phyloP scores from a whole-genome alignment of 2,797 vertebrate species.

The Pagetopsis macropterus region DNA sequence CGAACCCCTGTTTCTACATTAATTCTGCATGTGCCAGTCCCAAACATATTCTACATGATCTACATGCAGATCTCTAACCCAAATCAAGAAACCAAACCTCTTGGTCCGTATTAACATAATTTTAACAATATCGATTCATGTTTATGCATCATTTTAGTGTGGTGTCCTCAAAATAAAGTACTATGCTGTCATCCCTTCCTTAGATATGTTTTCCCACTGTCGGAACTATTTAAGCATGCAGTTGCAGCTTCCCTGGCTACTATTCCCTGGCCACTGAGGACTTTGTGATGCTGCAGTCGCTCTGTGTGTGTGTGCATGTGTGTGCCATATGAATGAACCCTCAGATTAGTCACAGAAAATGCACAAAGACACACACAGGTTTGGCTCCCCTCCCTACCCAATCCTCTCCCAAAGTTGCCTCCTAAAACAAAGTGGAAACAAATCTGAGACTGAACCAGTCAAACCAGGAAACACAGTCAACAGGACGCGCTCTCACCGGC shows the following conservation, averaged over 20 bases:
- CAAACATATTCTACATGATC: conserved; percentile 65
- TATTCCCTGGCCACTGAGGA: conserved; percentile 45
- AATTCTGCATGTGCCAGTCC: conserved; percentile 72
- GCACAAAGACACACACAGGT: conserved; percentile 39
- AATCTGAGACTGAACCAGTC: conserved; percentile 62
- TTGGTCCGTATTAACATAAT: conserved; percentile 38
- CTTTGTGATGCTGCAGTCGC: conserved; percentile 54
- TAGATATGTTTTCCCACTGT: conserved; percentile 36
- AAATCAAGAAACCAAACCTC: conserved; percentile 68
- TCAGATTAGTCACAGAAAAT: conserved; percentile 37
- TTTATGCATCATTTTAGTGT: conserved; percentile 34
- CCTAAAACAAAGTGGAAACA: conserved; percentile 64
- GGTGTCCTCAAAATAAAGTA: conserved; percentile 28
- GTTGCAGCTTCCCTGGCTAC: conserved; percentile 55
- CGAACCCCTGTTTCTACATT: conserved; percentile 35
- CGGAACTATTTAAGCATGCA: conserved; percentile 66
- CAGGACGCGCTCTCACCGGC: conserved; percentile 86
- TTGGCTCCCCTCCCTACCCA: conserved; percentile 57
- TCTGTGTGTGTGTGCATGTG: conserved; percentile 67
- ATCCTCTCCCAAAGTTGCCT: conserved; percentile 46
- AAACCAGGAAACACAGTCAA: conserved; percentile 71
- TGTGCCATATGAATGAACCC: conserved; percentile 66
- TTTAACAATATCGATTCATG: conserved; percentile 23
- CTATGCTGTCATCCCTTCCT: conserved; percentile 20
- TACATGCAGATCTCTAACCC: conserved; percentile 50